Conservation (phyloP, 2,888 invertebrate genomes). For the Agrotis segetum region DNA sequence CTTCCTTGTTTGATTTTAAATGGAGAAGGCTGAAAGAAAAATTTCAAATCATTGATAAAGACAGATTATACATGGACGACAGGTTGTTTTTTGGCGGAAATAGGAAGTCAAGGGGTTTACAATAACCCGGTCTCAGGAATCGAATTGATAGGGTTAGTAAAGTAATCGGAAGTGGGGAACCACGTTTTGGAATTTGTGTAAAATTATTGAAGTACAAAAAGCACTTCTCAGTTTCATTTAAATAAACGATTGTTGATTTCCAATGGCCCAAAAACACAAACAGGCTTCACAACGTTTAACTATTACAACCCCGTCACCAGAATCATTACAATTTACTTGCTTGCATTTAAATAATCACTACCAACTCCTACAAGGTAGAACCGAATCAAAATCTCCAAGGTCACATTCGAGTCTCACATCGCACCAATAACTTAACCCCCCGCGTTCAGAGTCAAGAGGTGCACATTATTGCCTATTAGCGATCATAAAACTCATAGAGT, state of each 20-base stretch:
- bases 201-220: too few species aligned
- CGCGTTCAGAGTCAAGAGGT: slow-evolving; percentile 76
- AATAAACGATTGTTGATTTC: too few species aligned
- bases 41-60: too few species aligned
- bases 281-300: too few species aligned
- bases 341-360: slow-evolving; percentile 23
- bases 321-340: slow-evolving; percentile 3
- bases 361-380: slow-evolving; percentile 30
- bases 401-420: slow-evolving; percentile 58
- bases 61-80: too few species aligned
- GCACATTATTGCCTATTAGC: slow-evolving; percentile 80
- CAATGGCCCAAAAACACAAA: too few species aligned
- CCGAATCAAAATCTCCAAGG: slow-evolving; percentile 54
- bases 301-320: neutral
- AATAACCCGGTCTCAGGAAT: too few species aligned
- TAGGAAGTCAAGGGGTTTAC: neutral
- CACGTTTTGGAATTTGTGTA: too few species aligned
- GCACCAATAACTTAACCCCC: slow-evolving; percentile 77
- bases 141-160: too few species aligned
- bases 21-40: neutral
- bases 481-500: slow-evolving; percentile 78
- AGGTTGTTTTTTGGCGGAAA: neutral
- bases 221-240: too few species aligned
- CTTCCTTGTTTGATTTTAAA: slow-evolving; percentile 10
- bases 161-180: too few species aligned